Base-by-base conservation (phyloP, 2,113 vertebrate species). In the Grammomys surdaster region DNA sequence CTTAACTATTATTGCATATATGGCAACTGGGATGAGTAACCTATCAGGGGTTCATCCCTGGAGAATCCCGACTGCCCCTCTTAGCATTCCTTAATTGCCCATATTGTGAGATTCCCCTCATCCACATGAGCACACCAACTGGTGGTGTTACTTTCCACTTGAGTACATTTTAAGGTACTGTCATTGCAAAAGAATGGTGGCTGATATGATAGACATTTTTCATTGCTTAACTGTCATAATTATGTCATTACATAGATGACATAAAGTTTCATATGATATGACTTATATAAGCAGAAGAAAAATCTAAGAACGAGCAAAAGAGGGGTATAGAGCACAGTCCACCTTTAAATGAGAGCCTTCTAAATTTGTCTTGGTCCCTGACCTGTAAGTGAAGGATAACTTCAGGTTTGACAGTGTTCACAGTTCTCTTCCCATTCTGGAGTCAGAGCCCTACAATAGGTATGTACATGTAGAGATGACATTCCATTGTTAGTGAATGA, bases 401-500 rank as follows among this genome's bases (percentile, higher is more conserved):
- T 76, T 91, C 7, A 56, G 75, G 3, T n/a, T 16, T 85, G 11
- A 22, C 14, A 40, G 28, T 56, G 9, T 73, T 77, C 24, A 7
- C 58, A 73, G 7, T 4, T 94, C 19, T 89, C 77, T 94, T 67
- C 5, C 72, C 2, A 11, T 86, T 89, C 36, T 93, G 31, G 36
- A 85, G 28, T 77, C 0, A 43, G 1, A 28, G 2, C 43, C 46
- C 88, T 48, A 85, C n/a, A 43, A 3, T 48, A 88, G 26, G 63
- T 77, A 26, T 33, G 60, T 43, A 16, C 6, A 69, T 81, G 70
- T 88, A n/a, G 33, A 65, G 3, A 7, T 91, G 43, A 16, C 20
- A 8, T 81, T 95, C 56, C 56, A 33, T 88, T 96, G 67, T 26
- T 87, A 67, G 63, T 65, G 22, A 95, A 91, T 46, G 56, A 84